Evolutionary conservation across 1,140 invertebrate genomes (phyloP), one percentile per base, ranked within the genome.

Genomic region (Araneus ventricosus): DNA sequence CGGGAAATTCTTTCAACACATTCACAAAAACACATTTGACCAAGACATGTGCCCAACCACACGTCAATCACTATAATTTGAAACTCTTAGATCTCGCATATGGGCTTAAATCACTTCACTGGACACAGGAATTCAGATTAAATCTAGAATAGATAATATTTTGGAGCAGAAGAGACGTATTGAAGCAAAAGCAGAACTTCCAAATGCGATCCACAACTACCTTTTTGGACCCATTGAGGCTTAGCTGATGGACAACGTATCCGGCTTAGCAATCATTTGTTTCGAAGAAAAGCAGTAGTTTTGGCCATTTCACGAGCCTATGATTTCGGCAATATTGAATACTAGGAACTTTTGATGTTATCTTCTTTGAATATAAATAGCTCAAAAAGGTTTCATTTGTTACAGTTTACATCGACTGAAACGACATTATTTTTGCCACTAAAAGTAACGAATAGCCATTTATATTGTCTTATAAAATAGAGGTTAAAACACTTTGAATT

Each of bases 201-300:
- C 39, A n/a, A 41, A 17, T 14, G 41, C 14, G 24, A 45, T 85
- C 41, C 45, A 3, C 41, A 85, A 41, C 45, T 34, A 52, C 27
- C 84, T 86, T 20, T 61, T 86, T 8, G 30, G 52, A 37, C 8
- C 30, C 84, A 61, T 14, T 57, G 41, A 86, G 52, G 52, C 84
- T 86, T 86, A 61, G 84, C 84, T 86, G 84, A 86, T 86, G 30
- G 52, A 7, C 1, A 57, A 17, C 84, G 37, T 59, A 86, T 86
- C 84, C 84, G 84, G 84, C 84, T 86, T 86, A 86, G 84, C 8
- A 37, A 30, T 30, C 34, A 63, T 61, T 86, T 86, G 41, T 24
- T 57, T 37, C 84, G 30, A 52, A 24, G 84, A 14, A 52, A 52
- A 22, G 84, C 52, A 30, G 20, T 34, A 30, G 17, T 57, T 34